Conservation (phyloP, 2,888 invertebrate genomes). For the Watsonalla cultraria region DNA sequence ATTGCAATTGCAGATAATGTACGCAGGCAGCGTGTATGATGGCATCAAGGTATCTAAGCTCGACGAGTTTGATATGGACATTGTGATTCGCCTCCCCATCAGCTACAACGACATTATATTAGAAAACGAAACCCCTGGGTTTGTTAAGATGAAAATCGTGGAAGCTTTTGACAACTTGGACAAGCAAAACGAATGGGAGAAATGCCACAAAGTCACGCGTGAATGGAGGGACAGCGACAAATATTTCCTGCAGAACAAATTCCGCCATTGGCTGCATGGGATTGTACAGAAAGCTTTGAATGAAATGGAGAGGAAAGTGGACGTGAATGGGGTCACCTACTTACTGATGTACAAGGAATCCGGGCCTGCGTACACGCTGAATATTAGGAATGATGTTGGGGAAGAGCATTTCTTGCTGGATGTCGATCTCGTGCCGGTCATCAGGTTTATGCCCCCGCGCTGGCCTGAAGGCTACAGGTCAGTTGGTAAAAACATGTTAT, state of each 20-base stretch:
- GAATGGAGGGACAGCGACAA: constrained; percentile 64
- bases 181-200: constrained; percentile 56
- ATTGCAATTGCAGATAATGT: constrained; percentile 50
- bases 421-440: constrained; percentile 76
- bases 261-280: constrained; percentile 76
- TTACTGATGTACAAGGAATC: constrained; percentile 53
- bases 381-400: constrained; percentile 38
- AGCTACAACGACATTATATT: constrained; percentile 56
- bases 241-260: constrained; percentile 66
- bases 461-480: constrained; percentile 62
- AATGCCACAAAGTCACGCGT: constrained; percentile 52
- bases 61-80: constrained; percentile 81
- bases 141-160: constrained; percentile 58
- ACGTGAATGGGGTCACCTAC: constrained; percentile 44
- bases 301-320: constrained; percentile 41
- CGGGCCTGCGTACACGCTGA: constrained; percentile 78
- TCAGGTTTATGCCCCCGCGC: constrained; percentile 58
- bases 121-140: constrained; percentile 64
- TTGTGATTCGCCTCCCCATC: constrained; percentile 76
- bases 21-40: constrained; percentile 81
- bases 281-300: constrained; percentile 64
- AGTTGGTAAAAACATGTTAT: constrained; percentile 4
- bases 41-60: constrained; percentile 77
- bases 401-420: constrained; percentile 48
- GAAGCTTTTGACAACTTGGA: constrained; percentile 53